These are phyloP conservation scores for Chinchilla lanigera DNA, from an alignment of 2,113 vertebrate species.

Conservation along the genomic window DNA sequence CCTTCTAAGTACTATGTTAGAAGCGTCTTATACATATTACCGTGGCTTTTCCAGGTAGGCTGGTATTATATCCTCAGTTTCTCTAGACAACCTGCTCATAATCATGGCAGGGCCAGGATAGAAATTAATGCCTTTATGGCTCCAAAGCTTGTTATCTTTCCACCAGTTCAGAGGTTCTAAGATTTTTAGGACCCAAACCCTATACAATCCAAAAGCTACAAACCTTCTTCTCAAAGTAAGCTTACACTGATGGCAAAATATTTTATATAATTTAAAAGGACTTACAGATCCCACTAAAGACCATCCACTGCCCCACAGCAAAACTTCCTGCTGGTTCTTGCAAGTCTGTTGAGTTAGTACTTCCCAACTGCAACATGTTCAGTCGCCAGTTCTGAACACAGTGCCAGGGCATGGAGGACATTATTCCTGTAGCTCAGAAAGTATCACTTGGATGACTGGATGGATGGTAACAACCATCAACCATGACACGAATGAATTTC, in stretches of 20 bases:
- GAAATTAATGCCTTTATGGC: constrained; percentile 16
- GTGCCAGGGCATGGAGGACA: not conserved
- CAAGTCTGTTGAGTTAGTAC: not conserved
- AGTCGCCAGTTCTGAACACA: not conserved
- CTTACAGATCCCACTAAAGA: not conserved
- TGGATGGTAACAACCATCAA: not conserved
- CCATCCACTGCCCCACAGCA: not conserved
- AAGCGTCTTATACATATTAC: not conserved
- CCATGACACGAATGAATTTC: not conserved
- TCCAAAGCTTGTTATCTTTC: constrained; percentile 1
- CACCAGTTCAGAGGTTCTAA: not conserved
- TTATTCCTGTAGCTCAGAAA: not conserved
- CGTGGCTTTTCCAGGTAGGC: not conserved
- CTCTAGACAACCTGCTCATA: not conserved
- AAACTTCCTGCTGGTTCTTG: not conserved
- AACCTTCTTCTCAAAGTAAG: not conserved
- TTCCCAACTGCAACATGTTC: constrained; percentile 8
- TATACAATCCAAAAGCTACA: constrained; percentile 38
- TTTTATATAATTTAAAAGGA: not conserved
- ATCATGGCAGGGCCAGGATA: not conserved
- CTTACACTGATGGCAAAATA: not conserved
- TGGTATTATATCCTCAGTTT: not conserved
- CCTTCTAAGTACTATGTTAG: not conserved
- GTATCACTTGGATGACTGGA: not conserved
- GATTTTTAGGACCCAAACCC: not conserved